Evolutionary conservation across 2,797 vertebrate species (phyloP), one percentile per base, ranked within the genome.

Genomic region (Lindbergichthys nudifrons): DNA sequence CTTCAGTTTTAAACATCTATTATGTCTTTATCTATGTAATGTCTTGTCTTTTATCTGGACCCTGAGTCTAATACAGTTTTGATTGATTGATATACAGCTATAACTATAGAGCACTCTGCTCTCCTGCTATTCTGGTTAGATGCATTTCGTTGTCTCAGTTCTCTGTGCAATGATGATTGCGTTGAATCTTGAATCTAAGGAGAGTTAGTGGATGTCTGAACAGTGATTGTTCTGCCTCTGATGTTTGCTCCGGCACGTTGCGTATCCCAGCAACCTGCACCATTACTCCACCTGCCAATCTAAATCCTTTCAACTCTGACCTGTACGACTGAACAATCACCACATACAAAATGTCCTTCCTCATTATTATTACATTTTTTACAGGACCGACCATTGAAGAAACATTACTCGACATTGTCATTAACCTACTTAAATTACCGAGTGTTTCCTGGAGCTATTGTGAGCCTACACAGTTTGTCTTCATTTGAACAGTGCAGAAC

Each of bases 231-330:
- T 41, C 54, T 6, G 26, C 58, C 14, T 13, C 30, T 54, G 7
- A 4, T 72, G 23, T 79, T 76, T 63, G 68, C 48, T 46, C 5
- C 53, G 10, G 51, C 26, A 51, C 32, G 19, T 5, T 1, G 32
- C 51, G 57, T 79, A 69, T 79, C 70, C 58, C 63, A 53, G 75
- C 47, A 77, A 77, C 66, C 18, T 15, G 4, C 43, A 0, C 45
- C 13, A 13, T 13, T 26, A 41, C 42, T 53, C n/a, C 18, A 4
- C 41, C 19, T 30, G 3, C 19, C 46, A 12, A 42, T 26, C 16
- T 16, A 11, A 19, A 45, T 41, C 8, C 51, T 36, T 36, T 15
- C 7, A 51, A 10, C n/a, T n/a, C 57, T 15, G 45, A 13, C 10
- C 58, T 46, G 42, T 26, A 19, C 50, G n/a, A 66, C 52, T 54